These are phyloP conservation scores for Gandaritis pyraliata DNA, from an alignment of 2,888 invertebrate species.

Conservation along the genomic window DNA sequence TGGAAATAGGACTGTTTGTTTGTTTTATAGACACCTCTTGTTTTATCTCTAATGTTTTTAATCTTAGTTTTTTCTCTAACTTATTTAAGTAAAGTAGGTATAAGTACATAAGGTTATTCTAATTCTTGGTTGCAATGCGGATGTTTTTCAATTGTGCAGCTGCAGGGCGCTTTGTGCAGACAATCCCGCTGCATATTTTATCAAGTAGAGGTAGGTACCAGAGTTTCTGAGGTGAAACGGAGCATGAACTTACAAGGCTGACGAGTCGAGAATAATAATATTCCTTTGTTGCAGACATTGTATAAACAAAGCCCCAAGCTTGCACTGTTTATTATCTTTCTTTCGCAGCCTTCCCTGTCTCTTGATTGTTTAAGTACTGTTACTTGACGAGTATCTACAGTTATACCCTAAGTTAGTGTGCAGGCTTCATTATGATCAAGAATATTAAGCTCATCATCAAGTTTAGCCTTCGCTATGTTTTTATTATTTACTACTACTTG, in stretches of 20 bases:
- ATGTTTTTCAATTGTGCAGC: constrained; percentile 13
- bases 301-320: constrained; percentile 18
- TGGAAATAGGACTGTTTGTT: too few species aligned
- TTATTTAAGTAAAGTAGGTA: background rate
- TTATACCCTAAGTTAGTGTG: too few species aligned
- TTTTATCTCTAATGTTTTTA: too few species aligned
- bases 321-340: constrained; percentile 39
- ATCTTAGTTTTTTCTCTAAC: too few species aligned
- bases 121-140: constrained; percentile 23
- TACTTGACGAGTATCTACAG: background rate
- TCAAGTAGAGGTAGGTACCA: constrained; percentile 20
- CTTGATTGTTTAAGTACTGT: background rate
- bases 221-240: constrained; percentile 51
- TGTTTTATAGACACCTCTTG: too few species aligned
- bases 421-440: too few species aligned
- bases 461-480: background rate
- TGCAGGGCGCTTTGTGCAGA: constrained; percentile 22
- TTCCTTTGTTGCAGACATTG: constrained; percentile 48
- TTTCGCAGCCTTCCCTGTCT: constrained; percentile 5
- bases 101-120: background rate
- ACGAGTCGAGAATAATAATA: constrained; percentile 54
- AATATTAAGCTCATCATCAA: too few species aligned
- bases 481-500: background rate
- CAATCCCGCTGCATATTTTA: constrained; percentile 22
- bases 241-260: constrained; percentile 59